Evolutionary conservation across 2,888 invertebrate genomes (phyloP).

Genomic region (Drosophila picticornis): DNA sequence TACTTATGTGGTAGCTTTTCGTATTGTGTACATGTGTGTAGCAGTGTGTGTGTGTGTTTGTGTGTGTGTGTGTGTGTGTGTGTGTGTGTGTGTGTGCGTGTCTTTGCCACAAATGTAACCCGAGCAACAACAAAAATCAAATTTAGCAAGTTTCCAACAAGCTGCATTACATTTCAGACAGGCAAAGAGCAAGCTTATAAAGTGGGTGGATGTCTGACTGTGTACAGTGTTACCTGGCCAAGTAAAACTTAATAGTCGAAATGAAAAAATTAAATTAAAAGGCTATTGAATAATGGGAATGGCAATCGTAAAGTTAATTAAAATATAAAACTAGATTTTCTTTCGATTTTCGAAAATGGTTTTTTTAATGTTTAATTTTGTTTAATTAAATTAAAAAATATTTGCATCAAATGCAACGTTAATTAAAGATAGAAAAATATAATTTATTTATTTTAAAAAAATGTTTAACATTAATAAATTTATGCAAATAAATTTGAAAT

Average conservation of each 20-base stretch:
- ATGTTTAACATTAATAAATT: not conserved
- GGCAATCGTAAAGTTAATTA: not conserved
- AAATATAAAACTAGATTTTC: too few relatives aligned
- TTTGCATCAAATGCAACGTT: not conserved
- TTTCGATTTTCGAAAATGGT: not conserved
- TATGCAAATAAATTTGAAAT: not conserved
- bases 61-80: constrained; percentile 18
- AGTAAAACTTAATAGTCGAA: constrained; percentile 14
- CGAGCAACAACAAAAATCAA: constrained; percentile 28
- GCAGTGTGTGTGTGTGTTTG: not conserved
- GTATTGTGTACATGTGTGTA: constrained; percentile 4
- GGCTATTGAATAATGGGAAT: not conserved
- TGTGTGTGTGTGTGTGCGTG: constrained; percentile 12
- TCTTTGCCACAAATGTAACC: constrained; percentile 35
- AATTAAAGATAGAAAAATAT: not conserved
- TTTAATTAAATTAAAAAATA: not conserved
- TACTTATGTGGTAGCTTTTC: constrained; percentile 59
- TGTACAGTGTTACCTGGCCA: constrained; percentile 33
- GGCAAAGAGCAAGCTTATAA: not conserved
- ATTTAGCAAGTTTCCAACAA: constrained; percentile 44
- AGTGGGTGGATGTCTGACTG: not conserved
- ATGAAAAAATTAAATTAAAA: not conserved
- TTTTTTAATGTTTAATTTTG: not conserved
- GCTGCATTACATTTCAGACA: constrained; percentile 30
- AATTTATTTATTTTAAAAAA: not conserved